Evolutionary conservation across 2,113 vertebrate species (phyloP).

Genomic region (Galbula dea): DNA sequence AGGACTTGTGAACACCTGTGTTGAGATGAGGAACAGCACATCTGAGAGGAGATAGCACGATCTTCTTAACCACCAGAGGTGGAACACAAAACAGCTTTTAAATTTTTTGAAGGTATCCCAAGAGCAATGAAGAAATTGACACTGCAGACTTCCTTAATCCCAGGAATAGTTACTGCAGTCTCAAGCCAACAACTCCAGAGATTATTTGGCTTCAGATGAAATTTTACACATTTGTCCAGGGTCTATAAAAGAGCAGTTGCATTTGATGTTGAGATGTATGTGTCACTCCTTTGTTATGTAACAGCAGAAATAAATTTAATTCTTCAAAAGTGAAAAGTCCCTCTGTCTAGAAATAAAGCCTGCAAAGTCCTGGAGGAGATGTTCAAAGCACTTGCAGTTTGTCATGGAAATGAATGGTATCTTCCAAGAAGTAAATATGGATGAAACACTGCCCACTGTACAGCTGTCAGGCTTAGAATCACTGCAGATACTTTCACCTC

Average conservation of each 20-base stretch:
- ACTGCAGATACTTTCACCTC: background rate
- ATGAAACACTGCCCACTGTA: background rate
- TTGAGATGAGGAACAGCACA: background rate
- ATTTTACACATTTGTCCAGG: background rate
- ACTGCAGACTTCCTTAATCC: background rate
- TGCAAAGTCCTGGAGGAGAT: background rate
- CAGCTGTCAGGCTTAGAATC: background rate
- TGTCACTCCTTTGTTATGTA: background rate
- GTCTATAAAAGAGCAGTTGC: background rate
- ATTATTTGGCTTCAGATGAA: constrained; percentile 21
- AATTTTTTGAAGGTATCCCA: background rate
- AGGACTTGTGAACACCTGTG: background rate
- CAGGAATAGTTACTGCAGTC: background rate
- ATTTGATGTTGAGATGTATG: background rate
- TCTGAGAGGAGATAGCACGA: background rate
- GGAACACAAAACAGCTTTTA: background rate
- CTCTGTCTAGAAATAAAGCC: background rate
- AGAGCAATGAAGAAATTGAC: background rate
- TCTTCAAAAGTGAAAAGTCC: background rate
- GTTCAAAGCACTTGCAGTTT: background rate
- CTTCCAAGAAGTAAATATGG: background rate
- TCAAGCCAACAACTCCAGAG: background rate
- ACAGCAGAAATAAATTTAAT: background rate
- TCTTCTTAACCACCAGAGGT: background rate
- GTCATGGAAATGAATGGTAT: background rate